Evolutionary conservation across 2,888 invertebrate genomes (phyloP).

Genomic region (Atrina japonica): DNA sequence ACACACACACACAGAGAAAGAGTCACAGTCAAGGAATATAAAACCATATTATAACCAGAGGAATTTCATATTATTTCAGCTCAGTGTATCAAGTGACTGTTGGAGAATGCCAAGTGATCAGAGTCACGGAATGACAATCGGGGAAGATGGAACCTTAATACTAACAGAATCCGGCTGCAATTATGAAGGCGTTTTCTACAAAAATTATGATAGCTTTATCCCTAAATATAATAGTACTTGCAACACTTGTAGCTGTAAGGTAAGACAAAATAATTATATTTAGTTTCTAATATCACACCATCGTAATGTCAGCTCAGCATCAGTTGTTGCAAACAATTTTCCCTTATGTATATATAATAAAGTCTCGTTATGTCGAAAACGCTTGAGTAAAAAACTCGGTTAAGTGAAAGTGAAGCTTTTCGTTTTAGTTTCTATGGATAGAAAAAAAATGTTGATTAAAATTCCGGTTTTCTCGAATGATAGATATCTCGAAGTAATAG

Average conservation of each 20-base stretch:
- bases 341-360: too few relatives aligned
- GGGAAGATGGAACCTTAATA: slow-evolving; percentile 10
- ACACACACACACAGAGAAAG: too few relatives aligned
- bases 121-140: slow-evolving; percentile 6
- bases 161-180: slow-evolving; percentile 8
- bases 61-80: slow-evolving; percentile 13
- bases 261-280: too few relatives aligned
- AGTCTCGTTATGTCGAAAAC: too few relatives aligned
- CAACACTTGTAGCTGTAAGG: slow-evolving; percentile 38
- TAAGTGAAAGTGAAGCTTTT: neutral
- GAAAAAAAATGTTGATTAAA: too few relatives aligned
- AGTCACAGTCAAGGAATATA: too few relatives aligned
- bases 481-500: too few relatives aligned
- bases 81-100: slow-evolving; percentile 35
- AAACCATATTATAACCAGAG: too few relatives aligned
- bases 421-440: neutral
- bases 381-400: neutral
- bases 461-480: too few relatives aligned
- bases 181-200: slow-evolving; percentile 29
- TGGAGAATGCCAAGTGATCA: slow-evolving; percentile 28
- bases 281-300: too few relatives aligned
- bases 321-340: too few relatives aligned
- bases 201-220: slow-evolving; percentile 30
- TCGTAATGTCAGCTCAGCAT: too few relatives aligned
- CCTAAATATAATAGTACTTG: slow-evolving; percentile 28